These are phyloP conservation scores for Dolomedes plantarius DNA, from an alignment of 2,888 invertebrate genomes.

Conservation along the genomic window DNA sequence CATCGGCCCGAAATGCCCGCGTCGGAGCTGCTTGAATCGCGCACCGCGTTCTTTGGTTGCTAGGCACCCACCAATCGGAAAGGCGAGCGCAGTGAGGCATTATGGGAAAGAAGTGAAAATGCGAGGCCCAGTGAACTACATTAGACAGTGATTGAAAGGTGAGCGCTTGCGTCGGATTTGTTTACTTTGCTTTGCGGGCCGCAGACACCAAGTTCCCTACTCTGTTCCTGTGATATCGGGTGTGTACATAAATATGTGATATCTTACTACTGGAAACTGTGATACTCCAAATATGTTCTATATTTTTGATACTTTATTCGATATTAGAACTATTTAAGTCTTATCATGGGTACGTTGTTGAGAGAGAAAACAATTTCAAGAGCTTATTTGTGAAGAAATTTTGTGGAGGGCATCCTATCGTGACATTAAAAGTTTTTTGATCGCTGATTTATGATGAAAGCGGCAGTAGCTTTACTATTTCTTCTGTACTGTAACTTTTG, in stretches of 20 bases:
- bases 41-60: slow-evolving; percentile 29
- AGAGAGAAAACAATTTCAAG: no score
- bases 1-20: no score
- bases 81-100: slow-evolving; percentile 27
- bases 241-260: no score
- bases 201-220: not conserved
- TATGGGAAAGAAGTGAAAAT: slow-evolving; percentile 26
- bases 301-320: not conserved
- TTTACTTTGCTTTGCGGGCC: not conserved
- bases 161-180: not conserved
- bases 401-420: no score
- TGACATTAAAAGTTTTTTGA: no score
- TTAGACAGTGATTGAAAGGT: slow-evolving; percentile 27
- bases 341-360: no score
- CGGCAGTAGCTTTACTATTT: no score
- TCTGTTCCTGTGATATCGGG: not conserved
- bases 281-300: not conserved
- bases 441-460: no score
- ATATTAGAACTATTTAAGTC: no score
- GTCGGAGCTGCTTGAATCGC: not conserved
- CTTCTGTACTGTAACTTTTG: not conserved
- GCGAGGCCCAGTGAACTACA: slow-evolving; percentile 55
- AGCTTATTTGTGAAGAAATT: no score
- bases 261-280: no score
- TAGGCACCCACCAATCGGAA: slow-evolving; percentile 52